Conservation (phyloP, 92 coral and sea anemone species). For the Epizoanthus scotinus region DNA sequence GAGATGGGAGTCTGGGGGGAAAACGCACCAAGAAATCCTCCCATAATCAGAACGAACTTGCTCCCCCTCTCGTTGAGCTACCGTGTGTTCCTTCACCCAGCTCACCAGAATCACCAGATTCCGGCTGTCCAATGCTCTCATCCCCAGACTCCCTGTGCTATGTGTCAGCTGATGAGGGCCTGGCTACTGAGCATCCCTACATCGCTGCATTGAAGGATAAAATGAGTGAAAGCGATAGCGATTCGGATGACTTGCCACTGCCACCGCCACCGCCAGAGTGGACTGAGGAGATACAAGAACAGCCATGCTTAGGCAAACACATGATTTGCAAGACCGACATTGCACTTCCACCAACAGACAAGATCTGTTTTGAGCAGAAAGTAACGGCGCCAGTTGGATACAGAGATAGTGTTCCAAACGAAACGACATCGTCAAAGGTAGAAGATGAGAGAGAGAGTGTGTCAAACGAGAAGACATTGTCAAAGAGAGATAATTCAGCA, state of each 20-base stretch:
- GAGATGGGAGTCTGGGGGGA: not conserved
- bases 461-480: not conserved
- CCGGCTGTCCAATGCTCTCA: not conserved
- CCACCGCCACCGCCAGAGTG: slow-evolving; percentile 18
- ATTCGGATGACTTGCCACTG: not conserved
- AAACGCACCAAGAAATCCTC: not conserved
- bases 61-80: not conserved
- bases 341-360: not conserved
- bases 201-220: not conserved
- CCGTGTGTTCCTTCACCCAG: not conserved
- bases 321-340: not conserved
- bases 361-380: slow-evolving; percentile 18
- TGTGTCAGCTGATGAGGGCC: slow-evolving; percentile 23
- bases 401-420: not conserved
- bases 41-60: slow-evolving; percentile 1
- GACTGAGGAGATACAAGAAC: not conserved
- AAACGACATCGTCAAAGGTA: not conserved
- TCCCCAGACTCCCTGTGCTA: slow-evolving; percentile 40
- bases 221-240: slow-evolving; percentile 21
- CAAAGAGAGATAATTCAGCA: too few relatives aligned
- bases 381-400: not conserved
- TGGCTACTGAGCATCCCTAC: slow-evolving; percentile 11
- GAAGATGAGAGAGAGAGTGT: not conserved
- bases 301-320: not conserved
- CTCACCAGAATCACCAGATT: slow-evolving; percentile 25